Conservation (phyloP, 2,113 vertebrate species). For the Chrysochloris asiatica region DNA sequence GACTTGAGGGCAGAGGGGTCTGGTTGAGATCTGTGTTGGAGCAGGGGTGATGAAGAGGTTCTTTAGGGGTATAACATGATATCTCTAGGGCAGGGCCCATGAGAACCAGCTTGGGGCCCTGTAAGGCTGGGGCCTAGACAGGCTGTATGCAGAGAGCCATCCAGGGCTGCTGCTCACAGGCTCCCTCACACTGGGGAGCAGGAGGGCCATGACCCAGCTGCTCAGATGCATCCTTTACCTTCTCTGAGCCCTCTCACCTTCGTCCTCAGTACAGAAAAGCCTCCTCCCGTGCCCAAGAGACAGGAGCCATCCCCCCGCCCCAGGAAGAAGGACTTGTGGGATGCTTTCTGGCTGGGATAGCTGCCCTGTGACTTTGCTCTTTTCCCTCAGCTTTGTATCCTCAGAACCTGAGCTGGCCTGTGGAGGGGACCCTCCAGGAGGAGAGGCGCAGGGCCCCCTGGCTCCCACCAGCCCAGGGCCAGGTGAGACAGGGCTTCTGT, state of each 20-base stretch:
- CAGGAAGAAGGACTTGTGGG: background rate
- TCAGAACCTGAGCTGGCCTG: conserved; percentile 16
- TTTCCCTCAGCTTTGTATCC: conserved; percentile 57
- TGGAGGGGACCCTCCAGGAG: background rate
- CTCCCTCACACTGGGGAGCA: background rate
- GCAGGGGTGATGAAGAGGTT: background rate
- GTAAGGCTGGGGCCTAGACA: background rate
- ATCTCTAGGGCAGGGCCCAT: too few species aligned
- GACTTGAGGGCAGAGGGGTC: background rate
- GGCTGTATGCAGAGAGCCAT: background rate
- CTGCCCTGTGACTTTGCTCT: conserved; percentile 20
- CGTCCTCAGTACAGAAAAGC: background rate
- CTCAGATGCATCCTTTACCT: background rate
- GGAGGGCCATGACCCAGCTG: background rate
- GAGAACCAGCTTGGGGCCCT: background rate
- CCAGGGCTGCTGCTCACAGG: background rate
- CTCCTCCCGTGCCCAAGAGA: background rate
- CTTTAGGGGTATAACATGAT: background rate
- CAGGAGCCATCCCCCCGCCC: accelerated
- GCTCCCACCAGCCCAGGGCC: background rate
- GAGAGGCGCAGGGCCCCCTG: background rate
- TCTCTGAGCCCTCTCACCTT: background rate
- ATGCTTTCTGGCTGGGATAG: background rate
- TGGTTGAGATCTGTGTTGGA: background rate
- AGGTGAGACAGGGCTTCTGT: conserved; percentile 63